A percentile compares a stretch with the other conserved stretches of the same genome.
Evolutionary conservation across 2,113 vertebrate species (phyloP).

Genomic region (Ceyx melanurus): DNA sequence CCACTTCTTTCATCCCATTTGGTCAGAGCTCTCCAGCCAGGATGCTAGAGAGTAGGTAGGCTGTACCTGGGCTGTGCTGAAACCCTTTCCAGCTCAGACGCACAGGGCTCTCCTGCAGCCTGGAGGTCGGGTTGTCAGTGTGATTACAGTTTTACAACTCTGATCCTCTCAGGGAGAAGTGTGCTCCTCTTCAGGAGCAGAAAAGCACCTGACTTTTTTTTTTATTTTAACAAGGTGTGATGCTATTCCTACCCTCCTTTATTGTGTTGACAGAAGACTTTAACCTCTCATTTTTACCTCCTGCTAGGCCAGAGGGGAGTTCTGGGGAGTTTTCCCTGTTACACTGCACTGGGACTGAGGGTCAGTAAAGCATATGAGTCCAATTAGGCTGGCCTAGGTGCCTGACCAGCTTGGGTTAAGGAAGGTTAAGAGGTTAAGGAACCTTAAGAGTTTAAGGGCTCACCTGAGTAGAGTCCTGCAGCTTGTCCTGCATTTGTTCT

Average conservation of each 20-base stretch:
- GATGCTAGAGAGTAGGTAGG: rapidly evolving
- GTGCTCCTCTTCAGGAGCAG: background rate
- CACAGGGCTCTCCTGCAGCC: rapidly evolving
- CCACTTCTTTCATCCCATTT: background rate
- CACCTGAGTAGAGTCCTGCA: background rate
- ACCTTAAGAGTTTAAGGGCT: background rate
- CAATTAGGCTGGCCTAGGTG: background rate
- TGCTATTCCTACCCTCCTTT: background rate
- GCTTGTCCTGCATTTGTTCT: background rate
- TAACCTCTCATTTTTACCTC: background rate
- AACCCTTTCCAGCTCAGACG: background rate
- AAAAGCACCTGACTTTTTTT: background rate
- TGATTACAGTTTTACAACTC: background rate
- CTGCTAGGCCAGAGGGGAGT: rapidly evolving
- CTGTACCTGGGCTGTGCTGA: background rate
- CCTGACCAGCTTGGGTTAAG: background rate
- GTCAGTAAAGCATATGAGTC: background rate
- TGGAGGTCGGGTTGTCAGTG: background rate
- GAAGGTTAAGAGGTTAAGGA: too few relatives aligned
- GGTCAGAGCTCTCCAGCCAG: background rate
- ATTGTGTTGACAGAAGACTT: background rate
- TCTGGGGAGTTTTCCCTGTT: background rate
- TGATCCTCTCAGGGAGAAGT: background rate
- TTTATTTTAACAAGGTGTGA: background rate
- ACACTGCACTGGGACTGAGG: background rate